Base-by-base conservation (phyloP, 2,888 invertebrate species). In the Cantharis flavilabris region DNA sequence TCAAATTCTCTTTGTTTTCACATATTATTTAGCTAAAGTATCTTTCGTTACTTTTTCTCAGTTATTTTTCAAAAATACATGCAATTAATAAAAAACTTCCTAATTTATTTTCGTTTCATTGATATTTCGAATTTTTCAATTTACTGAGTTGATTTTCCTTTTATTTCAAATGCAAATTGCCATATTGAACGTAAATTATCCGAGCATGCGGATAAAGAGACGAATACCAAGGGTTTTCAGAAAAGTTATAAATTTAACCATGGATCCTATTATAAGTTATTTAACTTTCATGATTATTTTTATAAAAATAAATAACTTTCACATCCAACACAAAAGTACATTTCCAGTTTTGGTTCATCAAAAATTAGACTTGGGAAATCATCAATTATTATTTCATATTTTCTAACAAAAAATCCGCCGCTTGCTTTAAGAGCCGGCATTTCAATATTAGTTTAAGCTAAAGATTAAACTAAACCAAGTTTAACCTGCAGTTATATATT, bases 1-100 rank as follows among this genome's bases (percentile, higher is more conserved):
- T 76, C 79, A 75, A 79, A 80, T 78, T 77, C 74, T 79, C 79
- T 81, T 81, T 81, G 80, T 81, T 80, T 80, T 73, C 74, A 76
- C 70, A 76, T 73, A 76, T 76, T 67, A 67, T 20, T 67, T 67
- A 67, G 26, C 65, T 67, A 67, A 67, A 67, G 16, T 49, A 49
- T 49, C 49, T 49, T 49, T 49, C 49, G 49, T n/a, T 49, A 49
- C 73, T 69, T 73, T 64, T 64, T 71, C 73, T 9, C 28, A 65
- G 73, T 70, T 33, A 65, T 73, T 70, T 70, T 67, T 73, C 14
- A 49, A 73, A 73, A 75, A 75, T 70, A 71, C 67, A 75, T 30
- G 26, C 62, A 75, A 75, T 75, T 71, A 67, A 64, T 71, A 75
- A 63, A 70, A 74, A 3, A 74, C 11, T 69, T 70, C 18, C 23